phyloP scores from a whole-genome alignment of 2,888 invertebrate species.

The Ernsta delagoae region DNA sequence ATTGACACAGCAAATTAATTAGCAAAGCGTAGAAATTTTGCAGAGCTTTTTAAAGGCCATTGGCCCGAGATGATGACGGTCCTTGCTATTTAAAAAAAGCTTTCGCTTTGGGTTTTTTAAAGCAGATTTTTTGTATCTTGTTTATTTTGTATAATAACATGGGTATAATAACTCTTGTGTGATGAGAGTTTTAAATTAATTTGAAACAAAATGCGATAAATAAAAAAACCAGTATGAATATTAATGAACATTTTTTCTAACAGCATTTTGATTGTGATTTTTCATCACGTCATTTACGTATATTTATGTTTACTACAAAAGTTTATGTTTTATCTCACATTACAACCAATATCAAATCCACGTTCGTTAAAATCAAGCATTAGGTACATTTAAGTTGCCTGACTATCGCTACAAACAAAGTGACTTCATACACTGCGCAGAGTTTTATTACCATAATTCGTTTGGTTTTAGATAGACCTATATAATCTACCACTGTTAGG shows the following conservation, averaged over 20 bases:
- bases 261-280: neutral
- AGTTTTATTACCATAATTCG: no score
- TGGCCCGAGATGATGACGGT: slow-evolving; percentile 17
- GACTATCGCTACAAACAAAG: no score
- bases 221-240: neutral
- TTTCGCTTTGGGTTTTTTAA: neutral
- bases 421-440: no score
- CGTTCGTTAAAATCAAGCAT: no score
- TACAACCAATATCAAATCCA: no score
- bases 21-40: slow-evolving; percentile 10
- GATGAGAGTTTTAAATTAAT: neutral
- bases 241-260: neutral
- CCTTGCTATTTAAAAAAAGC: slow-evolving; percentile 5
- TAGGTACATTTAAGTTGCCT: no score
- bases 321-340: neutral
- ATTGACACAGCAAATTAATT: slow-evolving; percentile 30
- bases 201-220: slow-evolving; percentile 7
- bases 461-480: no score
- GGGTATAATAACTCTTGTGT: neutral
- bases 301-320: neutral
- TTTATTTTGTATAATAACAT: slow-evolving; percentile 1
- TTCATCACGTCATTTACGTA: neutral
- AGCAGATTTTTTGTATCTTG: neutral
- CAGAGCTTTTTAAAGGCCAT: slow-evolving; percentile 19
- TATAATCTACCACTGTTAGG: no score